Evolutionary conservation across 2,113 vertebrate genomes (phyloP).

Genomic region (Phalacrocorax pelagicus): DNA sequence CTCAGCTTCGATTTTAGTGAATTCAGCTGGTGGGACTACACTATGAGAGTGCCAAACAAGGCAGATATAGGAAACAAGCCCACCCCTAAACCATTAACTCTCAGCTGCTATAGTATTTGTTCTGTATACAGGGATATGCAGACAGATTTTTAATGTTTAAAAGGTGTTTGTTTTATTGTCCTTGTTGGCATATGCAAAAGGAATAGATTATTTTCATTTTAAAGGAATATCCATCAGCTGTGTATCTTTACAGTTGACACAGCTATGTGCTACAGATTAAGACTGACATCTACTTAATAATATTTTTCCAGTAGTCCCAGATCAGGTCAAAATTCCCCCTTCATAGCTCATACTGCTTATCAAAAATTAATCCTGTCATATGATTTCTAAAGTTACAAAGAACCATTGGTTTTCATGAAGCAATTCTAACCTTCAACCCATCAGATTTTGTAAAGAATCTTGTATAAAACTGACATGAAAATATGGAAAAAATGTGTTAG

Average conservation of each 20-base stretch:
- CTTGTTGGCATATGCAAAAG: not conserved
- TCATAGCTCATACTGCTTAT: not conserved
- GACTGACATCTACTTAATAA: not conserved
- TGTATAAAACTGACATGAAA: not conserved
- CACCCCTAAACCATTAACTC: not conserved
- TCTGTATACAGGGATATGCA: not conserved
- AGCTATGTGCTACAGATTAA: not conserved
- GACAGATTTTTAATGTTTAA: not conserved
- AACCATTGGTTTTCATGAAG: not conserved
- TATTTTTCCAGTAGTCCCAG: not conserved
- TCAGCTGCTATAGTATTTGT: not conserved
- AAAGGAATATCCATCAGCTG: not conserved
- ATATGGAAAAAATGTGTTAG: not conserved
- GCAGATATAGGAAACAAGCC: not conserved
- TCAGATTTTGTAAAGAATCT: not conserved
- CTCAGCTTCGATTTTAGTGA: not conserved
- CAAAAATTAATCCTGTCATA: not conserved
- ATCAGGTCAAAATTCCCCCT: not conserved
- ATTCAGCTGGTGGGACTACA: not conserved
- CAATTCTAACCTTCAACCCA: not conserved
- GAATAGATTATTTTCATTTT: not conserved
- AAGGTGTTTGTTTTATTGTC: not conserved
- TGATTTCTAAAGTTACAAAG: not conserved
- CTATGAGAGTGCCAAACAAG: not conserved
- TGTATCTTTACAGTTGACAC: not conserved